Conservation (phyloP, 2,888 invertebrate species). For the Leuctra nigra region DNA sequence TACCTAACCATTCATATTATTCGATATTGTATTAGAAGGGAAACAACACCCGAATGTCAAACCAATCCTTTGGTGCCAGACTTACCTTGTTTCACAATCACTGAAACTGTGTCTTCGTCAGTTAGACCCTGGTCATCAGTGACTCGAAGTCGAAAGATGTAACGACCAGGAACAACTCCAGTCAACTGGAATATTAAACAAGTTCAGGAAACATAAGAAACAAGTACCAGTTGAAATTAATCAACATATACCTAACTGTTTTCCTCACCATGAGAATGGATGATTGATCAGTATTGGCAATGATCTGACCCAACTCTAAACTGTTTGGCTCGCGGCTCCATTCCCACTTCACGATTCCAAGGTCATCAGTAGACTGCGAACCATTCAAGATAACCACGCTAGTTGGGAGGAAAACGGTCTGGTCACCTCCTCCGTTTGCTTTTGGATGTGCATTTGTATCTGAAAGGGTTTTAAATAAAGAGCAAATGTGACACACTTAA, state of each 20-base stretch:
- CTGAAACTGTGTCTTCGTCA: conserved; percentile 73
- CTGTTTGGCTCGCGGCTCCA: conserved; percentile 75
- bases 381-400: conserved; percentile 77
- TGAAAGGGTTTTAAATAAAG: conserved; percentile 36
- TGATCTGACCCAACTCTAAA: conserved; percentile 76
- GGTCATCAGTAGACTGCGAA: conserved; percentile 76
- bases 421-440: conserved; percentile 84
- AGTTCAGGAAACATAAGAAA: background rate
- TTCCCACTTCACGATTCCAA: conserved; percentile 73
- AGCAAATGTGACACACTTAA: background rate
- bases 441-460: conserved; percentile 85
- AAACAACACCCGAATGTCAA: too few species aligned
- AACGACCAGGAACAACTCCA: conserved; percentile 80
- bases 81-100: conserved; percentile 65
- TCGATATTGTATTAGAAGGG: too few species aligned
- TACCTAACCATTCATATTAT: too few species aligned
- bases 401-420: conserved; percentile 66
- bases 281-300: conserved; percentile 66
- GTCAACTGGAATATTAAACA: conserved; percentile 59
- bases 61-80: too few species aligned
- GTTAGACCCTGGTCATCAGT: conserved; percentile 83
- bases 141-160: conserved; percentile 84
- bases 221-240: background rate
- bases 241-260: background rate
- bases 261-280: conserved; percentile 63